phyloP scores from a whole-genome alignment of 2,113 vertebrate species.

The Albula glossodonta region DNA sequence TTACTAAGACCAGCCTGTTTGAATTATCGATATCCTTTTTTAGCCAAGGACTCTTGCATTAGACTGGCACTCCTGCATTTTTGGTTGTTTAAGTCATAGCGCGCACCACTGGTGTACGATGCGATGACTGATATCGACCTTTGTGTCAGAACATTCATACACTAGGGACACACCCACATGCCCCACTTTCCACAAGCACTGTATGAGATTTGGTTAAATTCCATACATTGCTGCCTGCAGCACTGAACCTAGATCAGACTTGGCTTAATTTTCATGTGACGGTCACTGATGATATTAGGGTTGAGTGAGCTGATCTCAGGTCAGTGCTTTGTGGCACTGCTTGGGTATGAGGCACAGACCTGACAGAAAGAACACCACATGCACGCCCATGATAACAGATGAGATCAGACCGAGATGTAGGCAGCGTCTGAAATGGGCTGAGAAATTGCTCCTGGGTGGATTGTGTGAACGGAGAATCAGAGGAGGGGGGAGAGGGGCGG shows the following conservation, averaged over 20 bases:
- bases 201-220: background rate
- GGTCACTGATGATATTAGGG: background rate
- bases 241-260: background rate
- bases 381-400: background rate
- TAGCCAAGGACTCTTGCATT: background rate
- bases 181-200: background rate
- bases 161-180: background rate
- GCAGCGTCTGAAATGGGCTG: constrained; percentile 29
- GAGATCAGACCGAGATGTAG: background rate
- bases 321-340: background rate
- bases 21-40: background rate
- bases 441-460: constrained; percentile 40
- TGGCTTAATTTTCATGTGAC: background rate
- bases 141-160: background rate
- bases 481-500: constrained; percentile 13
- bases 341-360: background rate
- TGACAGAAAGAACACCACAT: background rate
- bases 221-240: background rate
- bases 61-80: background rate
- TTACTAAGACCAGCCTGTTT: background rate
- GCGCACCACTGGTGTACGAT: background rate
- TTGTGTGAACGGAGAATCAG: constrained; percentile 39
- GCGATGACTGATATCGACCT: background rate
- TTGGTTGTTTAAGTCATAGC: background rate
- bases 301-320: background rate